Conservation (phyloP, 2,113 vertebrate genomes). For the Helogale parvula region DNA sequence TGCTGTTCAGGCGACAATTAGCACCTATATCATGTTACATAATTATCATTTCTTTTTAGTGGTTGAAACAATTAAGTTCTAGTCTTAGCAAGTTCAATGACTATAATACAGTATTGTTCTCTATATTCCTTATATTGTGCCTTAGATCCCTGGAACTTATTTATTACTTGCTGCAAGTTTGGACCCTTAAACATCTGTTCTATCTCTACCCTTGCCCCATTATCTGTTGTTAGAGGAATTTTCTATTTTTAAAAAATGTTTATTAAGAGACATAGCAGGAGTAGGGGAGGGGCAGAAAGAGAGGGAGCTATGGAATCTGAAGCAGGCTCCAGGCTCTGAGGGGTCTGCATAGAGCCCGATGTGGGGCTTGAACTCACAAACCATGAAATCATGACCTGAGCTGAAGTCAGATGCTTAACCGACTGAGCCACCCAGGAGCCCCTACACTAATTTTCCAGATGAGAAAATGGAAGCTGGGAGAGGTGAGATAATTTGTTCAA, state of each 20-base stretch:
- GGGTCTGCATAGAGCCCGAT: too few relatives aligned
- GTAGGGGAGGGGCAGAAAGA: too few relatives aligned
- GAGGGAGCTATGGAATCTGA: too few relatives aligned
- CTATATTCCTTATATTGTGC: background rate
- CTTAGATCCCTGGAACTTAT: background rate
- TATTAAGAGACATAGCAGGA: too few relatives aligned
- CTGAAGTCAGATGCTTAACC: too few relatives aligned
- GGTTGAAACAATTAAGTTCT: background rate
- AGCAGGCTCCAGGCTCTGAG: too few relatives aligned
- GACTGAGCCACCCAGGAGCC: too few relatives aligned
- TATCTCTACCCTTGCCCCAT: background rate
- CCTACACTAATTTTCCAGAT: background rate
- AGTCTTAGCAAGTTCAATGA: background rate
- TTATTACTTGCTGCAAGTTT: background rate
- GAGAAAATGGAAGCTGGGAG: background rate
- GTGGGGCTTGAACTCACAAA: too few relatives aligned
- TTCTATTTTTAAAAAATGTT: background rate
- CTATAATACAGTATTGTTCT: background rate
- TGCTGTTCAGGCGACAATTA: background rate
- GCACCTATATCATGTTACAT: background rate
- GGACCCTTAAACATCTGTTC: background rate
- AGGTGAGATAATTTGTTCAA: background rate
- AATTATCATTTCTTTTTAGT: background rate
- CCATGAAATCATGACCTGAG: too few relatives aligned
- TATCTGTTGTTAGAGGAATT: background rate